Evolutionary conservation across 2,113 vertebrate species (phyloP), one percentile per base, ranked within the genome.

Genomic region (Ammospiza caudacuta): DNA sequence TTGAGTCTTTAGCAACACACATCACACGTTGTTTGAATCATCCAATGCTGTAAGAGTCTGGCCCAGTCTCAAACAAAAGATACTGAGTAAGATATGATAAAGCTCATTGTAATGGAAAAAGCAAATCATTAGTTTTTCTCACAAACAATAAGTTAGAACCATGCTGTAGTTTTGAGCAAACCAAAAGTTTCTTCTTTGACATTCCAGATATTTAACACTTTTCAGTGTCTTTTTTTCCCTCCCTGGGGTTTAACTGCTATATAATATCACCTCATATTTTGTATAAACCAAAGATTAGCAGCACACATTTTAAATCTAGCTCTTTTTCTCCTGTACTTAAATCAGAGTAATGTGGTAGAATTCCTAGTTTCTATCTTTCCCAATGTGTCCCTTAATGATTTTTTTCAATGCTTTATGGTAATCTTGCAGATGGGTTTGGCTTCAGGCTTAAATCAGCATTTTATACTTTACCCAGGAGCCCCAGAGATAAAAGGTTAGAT

Each of bases 91-190:
- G 94, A 97, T 59, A 59, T 24, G 57, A 59, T 95, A 96, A 97
- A 97, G 63, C 86, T 97, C 84, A 86, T 96, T 94, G 39, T 84
- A 15, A 78, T 97, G 90, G 95, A 87, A 83, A 96, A 94, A 93
- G 49, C 33, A 28, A 91, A 76, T 62, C 43, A 6, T 25, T 89
- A 87, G 57, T 80, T 96, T 44, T 64, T 90, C 54, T 52, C 78
- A 59, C 58, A 82, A 91, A 84, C 81, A 74, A 5, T 51, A 39
- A 22, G 11, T 83, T 68, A 27, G 66, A 94, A 59, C 61, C 89
- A 89, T 94, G 16, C 20, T 69, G 78, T 84, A 93, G 39, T 87
- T 93, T 83, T 81, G 83, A 57, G 69, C 11, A 49, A 92, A 96
- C 86, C 86, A 96, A 93, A 92, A 79, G 24, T 37, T 72, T 51